phyloP scores from a whole-genome alignment of 2,888 invertebrate genomes.

The Caenorhabditis zanzibari region DNA sequence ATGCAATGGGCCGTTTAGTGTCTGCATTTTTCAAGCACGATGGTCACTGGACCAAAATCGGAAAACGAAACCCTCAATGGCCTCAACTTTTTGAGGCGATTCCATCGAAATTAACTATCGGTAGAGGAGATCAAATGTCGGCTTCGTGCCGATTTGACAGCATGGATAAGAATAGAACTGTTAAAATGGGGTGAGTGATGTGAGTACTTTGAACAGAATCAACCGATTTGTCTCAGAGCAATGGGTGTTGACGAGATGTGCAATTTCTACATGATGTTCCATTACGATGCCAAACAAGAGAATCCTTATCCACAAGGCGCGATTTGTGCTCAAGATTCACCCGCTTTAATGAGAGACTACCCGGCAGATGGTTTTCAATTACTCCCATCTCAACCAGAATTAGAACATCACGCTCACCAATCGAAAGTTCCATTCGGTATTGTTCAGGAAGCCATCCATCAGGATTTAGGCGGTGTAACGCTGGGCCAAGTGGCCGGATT shows the following conservation, averaged over 20 bases:
- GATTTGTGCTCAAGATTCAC: constrained; percentile 68
- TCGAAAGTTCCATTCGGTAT: constrained; percentile 81
- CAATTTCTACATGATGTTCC: constrained; percentile 86
- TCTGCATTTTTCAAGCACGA: constrained; percentile 84
- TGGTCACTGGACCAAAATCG: constrained; percentile 84
- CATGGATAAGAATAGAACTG: constrained; percentile 83
- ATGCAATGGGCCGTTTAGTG: constrained; percentile 84
- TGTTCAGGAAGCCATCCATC: constrained; percentile 71
- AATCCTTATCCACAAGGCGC: constrained; percentile 83
- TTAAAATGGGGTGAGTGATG: constrained; percentile 85
- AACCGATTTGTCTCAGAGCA: constrained; percentile 77
- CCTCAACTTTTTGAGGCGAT: constrained; percentile 87
- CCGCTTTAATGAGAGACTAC: constrained; percentile 70
- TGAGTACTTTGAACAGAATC: no score
- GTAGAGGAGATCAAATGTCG: constrained; percentile 85
- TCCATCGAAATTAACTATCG: constrained; percentile 83
- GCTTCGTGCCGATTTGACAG: constrained; percentile 86
- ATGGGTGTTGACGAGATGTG: constrained; percentile 86
- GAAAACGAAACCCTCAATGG: constrained; percentile 87
- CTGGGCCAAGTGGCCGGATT: constrained; percentile 90
- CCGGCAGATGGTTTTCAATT: constrained; percentile 73
- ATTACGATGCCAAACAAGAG: constrained; percentile 83
- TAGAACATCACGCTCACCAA: constrained; percentile 84
- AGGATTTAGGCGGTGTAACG: constrained; percentile 70
- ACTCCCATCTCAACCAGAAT: constrained; percentile 80